phyloP scores from a whole-genome alignment of 2,888 invertebrate species.

The Willowsia nigromaculata region DNA sequence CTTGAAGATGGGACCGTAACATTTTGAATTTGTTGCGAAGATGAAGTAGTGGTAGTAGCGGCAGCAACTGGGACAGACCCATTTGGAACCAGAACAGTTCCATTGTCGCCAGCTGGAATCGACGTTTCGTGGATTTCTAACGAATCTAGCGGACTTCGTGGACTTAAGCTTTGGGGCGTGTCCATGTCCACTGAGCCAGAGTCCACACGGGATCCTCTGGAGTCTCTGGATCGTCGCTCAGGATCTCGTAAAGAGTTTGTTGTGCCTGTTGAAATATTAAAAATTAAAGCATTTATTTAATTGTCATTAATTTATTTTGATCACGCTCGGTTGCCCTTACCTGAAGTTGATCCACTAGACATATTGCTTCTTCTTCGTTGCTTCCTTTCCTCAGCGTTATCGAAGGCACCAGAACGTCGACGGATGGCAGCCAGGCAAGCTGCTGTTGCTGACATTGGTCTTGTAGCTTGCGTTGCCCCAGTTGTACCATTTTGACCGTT shows the following conservation, averaged over 20 bases:
- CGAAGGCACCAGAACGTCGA: conserved; percentile 78
- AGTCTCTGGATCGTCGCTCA: conserved; percentile 74
- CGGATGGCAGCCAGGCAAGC: conserved; percentile 78
- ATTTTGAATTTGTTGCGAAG: conserved; percentile 22
- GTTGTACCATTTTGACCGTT: conserved; percentile 67
- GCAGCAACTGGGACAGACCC: conserved; percentile 12
- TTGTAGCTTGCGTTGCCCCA: conserved; percentile 62
- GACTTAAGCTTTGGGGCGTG: conserved; percentile 80
- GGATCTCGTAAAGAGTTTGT: conserved; percentile 76
- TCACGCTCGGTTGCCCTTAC: conserved; percentile 59
- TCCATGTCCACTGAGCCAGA: conserved; percentile 81
- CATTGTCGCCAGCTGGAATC: conserved; percentile 75
- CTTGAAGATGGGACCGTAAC: conserved; percentile 24
- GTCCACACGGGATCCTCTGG: conserved; percentile 79
- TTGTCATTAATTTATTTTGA: not conserved
- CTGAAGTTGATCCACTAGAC: conserved; percentile 76
- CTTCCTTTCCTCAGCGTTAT: conserved; percentile 77
- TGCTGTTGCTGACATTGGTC: conserved; percentile 78
- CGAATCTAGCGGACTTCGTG: conserved; percentile 80
- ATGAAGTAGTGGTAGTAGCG: conserved; percentile 6
- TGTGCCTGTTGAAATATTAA: conserved; percentile 53
- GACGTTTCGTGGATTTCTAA: conserved; percentile 78
- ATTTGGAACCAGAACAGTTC: conserved; percentile 60
- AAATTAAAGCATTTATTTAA: not conserved
- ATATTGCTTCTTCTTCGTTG: conserved; percentile 77